Evolutionary conservation across 2,888 invertebrate species (phyloP).

Genomic region (Drosophila algonquin): DNA sequence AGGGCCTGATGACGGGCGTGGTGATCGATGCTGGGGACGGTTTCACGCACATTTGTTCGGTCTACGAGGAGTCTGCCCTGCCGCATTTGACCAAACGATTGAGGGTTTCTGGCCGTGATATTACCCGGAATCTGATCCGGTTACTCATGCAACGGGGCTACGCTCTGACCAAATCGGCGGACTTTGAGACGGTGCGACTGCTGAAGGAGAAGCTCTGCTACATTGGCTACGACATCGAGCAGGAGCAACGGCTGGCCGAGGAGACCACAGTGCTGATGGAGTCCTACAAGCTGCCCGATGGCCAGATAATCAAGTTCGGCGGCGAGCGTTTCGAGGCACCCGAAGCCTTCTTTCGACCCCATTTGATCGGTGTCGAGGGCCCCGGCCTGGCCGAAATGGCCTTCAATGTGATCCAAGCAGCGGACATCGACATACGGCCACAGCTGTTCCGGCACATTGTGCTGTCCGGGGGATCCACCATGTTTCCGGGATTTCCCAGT

Average conservation of each 20-base stretch:
- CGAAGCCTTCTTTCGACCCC: constrained; percentile 99
- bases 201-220: constrained; percentile 99
- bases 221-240: constrained; percentile 99
- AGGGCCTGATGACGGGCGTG: constrained; percentile 98
- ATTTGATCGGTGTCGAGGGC: constrained; percentile 99
- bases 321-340: constrained; percentile 99
- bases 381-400: constrained; percentile 97
- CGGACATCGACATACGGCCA: constrained; percentile 97
- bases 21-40: constrained; percentile 99
- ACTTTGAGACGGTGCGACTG: constrained; percentile 99
- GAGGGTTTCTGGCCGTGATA: constrained; percentile 99
- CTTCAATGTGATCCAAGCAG: constrained; percentile 98
- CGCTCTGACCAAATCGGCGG: constrained; percentile 99
- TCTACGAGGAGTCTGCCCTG: constrained; percentile 97
- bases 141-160: constrained; percentile 96
- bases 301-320: constrained; percentile 97
- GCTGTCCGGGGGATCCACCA: constrained; percentile 98
- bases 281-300: constrained; percentile 98
- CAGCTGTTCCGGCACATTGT: constrained; percentile 99
- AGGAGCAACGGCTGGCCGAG: constrained; percentile 97
- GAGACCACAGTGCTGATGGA: constrained; percentile 99
- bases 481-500: constrained; percentile 99
- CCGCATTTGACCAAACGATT: constrained; percentile 97
- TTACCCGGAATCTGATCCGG: constrained; percentile 98
- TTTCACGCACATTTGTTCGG: constrained; percentile 99